These are phyloP conservation scores for Linyphia triangularis DNA, from an alignment of 2,888 invertebrate genomes.

Conservation along the genomic window DNA sequence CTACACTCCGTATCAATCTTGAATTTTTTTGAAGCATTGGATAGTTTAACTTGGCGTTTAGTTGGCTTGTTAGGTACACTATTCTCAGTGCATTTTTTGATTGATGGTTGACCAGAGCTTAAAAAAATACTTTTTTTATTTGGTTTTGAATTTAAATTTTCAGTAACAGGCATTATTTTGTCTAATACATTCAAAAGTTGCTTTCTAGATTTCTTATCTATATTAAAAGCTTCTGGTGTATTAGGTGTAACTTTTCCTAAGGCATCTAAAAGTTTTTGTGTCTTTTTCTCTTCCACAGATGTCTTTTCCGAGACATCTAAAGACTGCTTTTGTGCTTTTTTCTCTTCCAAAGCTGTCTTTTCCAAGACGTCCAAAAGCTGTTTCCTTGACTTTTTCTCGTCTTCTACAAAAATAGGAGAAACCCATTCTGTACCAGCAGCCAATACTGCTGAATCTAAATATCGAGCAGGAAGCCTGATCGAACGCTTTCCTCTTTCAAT, in stretches of 20 bases:
- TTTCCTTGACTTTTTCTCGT: slow-evolving; percentile 44
- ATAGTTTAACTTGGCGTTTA: background rate
- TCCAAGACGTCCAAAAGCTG: slow-evolving; percentile 42
- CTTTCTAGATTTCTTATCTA: slow-evolving; percentile 41
- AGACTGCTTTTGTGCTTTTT: too few relatives aligned
- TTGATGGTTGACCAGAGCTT: background rate
- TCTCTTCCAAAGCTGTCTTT: too few relatives aligned
- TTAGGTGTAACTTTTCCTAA: too few relatives aligned
- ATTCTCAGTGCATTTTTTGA: background rate
- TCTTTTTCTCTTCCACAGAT: too few relatives aligned
- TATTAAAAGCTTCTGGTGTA: too few relatives aligned
- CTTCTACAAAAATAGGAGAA: slow-evolving; percentile 61
- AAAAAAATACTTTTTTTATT: background rate
- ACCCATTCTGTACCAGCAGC: slow-evolving; percentile 75
- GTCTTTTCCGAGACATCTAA: too few relatives aligned
- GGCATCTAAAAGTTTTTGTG: too few relatives aligned
- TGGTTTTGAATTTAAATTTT: background rate
- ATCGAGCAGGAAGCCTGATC: slow-evolving; percentile 75
- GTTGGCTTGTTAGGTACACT: background rate
- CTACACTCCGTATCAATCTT: background rate
- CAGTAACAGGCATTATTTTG: slow-evolving; percentile 24
- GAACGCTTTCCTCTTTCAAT: slow-evolving; percentile 68
- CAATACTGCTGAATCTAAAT: slow-evolving; percentile 74
- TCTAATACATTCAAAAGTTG: slow-evolving; percentile 43
- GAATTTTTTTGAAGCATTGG: background rate